phyloP scores from a whole-genome alignment of 1,140 invertebrate species.

The Polyergus mexicanus region DNA sequence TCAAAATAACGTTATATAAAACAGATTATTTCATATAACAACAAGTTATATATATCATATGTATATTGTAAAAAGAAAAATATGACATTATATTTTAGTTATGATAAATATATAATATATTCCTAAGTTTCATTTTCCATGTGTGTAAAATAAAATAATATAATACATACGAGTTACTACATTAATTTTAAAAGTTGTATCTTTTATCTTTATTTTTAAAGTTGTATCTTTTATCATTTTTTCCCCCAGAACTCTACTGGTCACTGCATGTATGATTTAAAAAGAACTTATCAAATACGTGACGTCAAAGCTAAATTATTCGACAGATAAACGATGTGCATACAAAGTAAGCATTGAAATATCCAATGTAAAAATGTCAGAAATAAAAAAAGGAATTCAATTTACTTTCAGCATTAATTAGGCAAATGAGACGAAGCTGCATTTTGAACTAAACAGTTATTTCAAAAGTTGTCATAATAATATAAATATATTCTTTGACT shows the following conservation, averaged over 20 bases:
- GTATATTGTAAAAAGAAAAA: not conserved
- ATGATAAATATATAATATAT: not conserved
- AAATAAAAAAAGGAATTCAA: not conserved
- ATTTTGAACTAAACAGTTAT: constrained; percentile 11
- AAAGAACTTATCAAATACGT: not conserved
- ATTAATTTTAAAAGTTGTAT: not conserved
- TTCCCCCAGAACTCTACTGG: not conserved
- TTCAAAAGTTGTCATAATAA: constrained; percentile 14
- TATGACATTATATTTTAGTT: not conserved
- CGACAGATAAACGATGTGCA: constrained; percentile 4
- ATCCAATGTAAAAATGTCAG: not conserved
- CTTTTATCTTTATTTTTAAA: not conserved
- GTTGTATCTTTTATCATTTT: not conserved
- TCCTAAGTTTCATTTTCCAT: not conserved
- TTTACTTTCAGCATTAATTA: constrained; percentile 31
- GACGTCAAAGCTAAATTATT: constrained; percentile 31
- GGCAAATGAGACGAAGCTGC: constrained; percentile 21
- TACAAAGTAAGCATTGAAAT: constrained; percentile 13
- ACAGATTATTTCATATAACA: not conserved
- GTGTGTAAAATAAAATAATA: constrained; percentile 6
- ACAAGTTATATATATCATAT: not conserved
- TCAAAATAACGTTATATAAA: constrained; percentile 5
- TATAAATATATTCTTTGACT: constrained; percentile 27
- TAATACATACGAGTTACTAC: not conserved
- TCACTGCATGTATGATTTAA: not conserved